A percentile compares a stretch with the other conserved stretches of the same genome.
phyloP scores from a whole-genome alignment of 1,140 invertebrate species.

The Zaprionus africanus region DNA sequence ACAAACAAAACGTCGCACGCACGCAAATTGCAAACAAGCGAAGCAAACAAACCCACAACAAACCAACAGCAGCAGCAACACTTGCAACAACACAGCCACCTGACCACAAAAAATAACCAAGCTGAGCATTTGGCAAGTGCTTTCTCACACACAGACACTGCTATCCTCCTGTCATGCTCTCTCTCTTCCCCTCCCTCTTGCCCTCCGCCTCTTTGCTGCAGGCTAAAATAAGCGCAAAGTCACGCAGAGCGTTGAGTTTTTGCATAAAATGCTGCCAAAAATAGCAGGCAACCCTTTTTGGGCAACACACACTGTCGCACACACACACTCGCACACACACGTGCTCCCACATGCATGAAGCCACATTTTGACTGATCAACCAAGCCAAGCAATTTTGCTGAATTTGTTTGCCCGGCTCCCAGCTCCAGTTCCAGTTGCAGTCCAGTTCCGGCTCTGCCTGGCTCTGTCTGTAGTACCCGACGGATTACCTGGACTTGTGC shows the following conservation, averaged over 20 bases:
- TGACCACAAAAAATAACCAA: slow-evolving; percentile 63
- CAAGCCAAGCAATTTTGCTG: slow-evolving; percentile 63
- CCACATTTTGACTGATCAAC: slow-evolving; percentile 47
- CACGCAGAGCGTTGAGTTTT: slow-evolving; percentile 53
- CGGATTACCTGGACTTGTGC: slow-evolving; percentile 77
- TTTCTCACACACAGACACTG: background rate
- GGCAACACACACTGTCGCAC: slow-evolving; percentile 4
- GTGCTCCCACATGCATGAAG: slow-evolving; percentile 5
- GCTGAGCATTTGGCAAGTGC: slow-evolving; percentile 27
- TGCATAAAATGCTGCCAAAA: slow-evolving; percentile 54
- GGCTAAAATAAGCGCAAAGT: slow-evolving; percentile 47
- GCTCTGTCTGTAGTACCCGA: slow-evolving; percentile 56
- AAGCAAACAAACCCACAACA: slow-evolving; percentile 65
- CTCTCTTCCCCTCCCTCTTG: too few relatives aligned
- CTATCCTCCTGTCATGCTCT: background rate
- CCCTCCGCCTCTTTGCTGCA: slow-evolving; percentile 19
- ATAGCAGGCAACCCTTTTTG: slow-evolving; percentile 28
- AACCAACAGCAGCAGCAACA: slow-evolving; percentile 39
- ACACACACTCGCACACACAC: slow-evolving; percentile 16
- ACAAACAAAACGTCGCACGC: slow-evolving; percentile 56
- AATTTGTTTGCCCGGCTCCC: slow-evolving; percentile 46
- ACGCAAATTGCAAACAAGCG: slow-evolving; percentile 69
- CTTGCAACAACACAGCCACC: slow-evolving; percentile 44
- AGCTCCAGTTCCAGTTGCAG: background rate
- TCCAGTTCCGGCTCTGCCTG: background rate